These are phyloP conservation scores for Rotaria macrura DNA, from an alignment of 2,888 invertebrate genomes.

Conservation along the genomic window DNA sequence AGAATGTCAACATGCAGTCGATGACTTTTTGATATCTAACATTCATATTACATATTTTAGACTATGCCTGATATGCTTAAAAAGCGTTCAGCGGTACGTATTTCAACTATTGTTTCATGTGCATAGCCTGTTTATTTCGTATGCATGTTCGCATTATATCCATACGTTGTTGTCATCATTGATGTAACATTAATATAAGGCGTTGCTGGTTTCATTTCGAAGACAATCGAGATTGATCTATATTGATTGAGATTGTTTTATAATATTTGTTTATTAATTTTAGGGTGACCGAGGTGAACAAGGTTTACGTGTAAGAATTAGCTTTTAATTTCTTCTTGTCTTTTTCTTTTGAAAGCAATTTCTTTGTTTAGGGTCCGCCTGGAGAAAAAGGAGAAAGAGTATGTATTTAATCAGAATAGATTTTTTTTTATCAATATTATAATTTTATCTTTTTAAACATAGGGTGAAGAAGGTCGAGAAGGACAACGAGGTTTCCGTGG, in stretches of 20 bases:
- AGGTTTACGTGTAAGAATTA: neutral
- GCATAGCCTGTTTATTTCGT: neutral
- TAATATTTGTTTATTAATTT: neutral
- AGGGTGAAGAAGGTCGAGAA: neutral
- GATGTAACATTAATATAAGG: no score
- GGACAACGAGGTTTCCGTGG: neutral
- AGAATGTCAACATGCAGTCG: neutral
- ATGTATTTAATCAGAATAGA: neutral
- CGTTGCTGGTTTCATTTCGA: neutral
- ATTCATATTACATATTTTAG: neutral
- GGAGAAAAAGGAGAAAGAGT: slow-evolving; percentile 10
- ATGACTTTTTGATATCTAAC: neutral
- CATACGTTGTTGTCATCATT: no score
- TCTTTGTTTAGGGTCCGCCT: neutral
- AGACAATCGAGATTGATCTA: neutral
- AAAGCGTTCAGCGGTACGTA: neutral
- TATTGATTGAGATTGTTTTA: neutral
- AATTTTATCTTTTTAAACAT: neutral
- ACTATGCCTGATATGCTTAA: neutral
- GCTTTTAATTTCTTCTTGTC: neutral
- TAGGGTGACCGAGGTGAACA: neutral
- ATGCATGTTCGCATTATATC: no score
- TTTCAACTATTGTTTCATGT: neutral
- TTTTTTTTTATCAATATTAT: neutral
- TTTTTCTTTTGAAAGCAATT: no score